Percentiles rank a stretch among this genome's conserved stretches.
phyloP scores from a whole-genome alignment of 2,797 vertebrate species.

The Danio albolineatus region DNA sequence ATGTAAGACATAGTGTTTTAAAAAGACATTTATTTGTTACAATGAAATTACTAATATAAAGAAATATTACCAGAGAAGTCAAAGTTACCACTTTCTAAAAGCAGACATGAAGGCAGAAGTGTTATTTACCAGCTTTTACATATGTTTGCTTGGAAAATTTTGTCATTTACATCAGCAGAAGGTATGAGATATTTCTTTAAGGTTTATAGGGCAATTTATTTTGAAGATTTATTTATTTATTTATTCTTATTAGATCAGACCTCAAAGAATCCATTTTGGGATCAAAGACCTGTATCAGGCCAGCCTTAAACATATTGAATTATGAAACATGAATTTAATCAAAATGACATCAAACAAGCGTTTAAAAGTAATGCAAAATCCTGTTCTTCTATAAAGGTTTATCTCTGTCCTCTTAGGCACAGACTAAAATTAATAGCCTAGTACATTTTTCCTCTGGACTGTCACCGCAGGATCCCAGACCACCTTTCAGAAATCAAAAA shows the following conservation, averaged over 20 bases:
- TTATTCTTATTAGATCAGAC: conserved; percentile 15
- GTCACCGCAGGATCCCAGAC: background rate
- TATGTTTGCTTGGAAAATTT: too few species aligned
- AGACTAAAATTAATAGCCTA: background rate
- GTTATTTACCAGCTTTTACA: background rate
- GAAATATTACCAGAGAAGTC: too few species aligned
- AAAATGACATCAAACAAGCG: background rate
- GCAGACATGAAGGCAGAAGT: background rate
- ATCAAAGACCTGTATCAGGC: background rate
- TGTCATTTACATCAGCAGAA: background rate
- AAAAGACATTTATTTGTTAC: too few species aligned
- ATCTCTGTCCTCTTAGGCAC: background rate
- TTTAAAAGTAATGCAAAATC: background rate
- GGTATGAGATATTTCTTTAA: background rate
- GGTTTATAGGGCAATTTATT: background rate
- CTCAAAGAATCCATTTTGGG: background rate
- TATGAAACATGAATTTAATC: background rate
- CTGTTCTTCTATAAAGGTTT: background rate
- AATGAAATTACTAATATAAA: too few species aligned
- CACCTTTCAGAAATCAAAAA: background rate
- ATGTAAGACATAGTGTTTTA: too few species aligned
- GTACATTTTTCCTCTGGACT: background rate
- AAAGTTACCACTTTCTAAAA: background rate
- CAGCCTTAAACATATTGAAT: background rate
- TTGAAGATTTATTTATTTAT: background rate